These are phyloP conservation scores for Campodea augens DNA, from an alignment of 1,140 invertebrate genomes.

Conservation along the genomic window DNA sequence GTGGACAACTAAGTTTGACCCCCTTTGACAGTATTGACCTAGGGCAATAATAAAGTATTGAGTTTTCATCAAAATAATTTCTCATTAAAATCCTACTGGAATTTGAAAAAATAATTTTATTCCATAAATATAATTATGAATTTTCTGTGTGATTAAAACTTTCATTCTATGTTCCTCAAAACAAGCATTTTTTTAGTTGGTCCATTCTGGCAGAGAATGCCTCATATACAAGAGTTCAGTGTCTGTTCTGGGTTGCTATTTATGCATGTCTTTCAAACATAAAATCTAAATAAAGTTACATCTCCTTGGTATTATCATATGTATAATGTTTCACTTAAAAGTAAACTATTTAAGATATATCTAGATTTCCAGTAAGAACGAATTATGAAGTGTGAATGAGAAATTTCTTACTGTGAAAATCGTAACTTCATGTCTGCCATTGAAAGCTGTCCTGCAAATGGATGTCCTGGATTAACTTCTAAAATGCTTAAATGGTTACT, in stretches of 20 bases:
- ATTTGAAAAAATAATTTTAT: too few species aligned
- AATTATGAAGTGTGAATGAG: background rate
- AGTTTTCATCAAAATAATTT: too few species aligned
- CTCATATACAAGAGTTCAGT: too few species aligned
- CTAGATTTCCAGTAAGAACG: background rate
- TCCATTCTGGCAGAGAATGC: too few species aligned
- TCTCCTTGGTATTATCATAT: background rate
- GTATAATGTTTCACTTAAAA: background rate
- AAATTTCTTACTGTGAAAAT: constrained; percentile 58
- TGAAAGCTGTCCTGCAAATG: constrained; percentile 76
- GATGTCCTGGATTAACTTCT: constrained; percentile 55
- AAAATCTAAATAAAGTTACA: background rate
- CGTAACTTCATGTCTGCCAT: constrained; percentile 86
- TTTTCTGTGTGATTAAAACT: too few species aligned
- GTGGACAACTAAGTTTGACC: too few species aligned
- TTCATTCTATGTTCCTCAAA: too few species aligned
- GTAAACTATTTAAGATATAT: background rate
- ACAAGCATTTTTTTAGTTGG: too few species aligned
- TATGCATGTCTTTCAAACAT: background rate
- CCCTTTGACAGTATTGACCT: too few species aligned
- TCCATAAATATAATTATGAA: too few species aligned
- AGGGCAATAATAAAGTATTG: too few species aligned
- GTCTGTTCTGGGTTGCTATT: background rate
- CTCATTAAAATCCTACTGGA: too few species aligned
- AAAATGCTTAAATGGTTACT: constrained; percentile 42